Base-by-base conservation (phyloP, 2,113 vertebrate species). In the Tachuris rubrigastra region DNA sequence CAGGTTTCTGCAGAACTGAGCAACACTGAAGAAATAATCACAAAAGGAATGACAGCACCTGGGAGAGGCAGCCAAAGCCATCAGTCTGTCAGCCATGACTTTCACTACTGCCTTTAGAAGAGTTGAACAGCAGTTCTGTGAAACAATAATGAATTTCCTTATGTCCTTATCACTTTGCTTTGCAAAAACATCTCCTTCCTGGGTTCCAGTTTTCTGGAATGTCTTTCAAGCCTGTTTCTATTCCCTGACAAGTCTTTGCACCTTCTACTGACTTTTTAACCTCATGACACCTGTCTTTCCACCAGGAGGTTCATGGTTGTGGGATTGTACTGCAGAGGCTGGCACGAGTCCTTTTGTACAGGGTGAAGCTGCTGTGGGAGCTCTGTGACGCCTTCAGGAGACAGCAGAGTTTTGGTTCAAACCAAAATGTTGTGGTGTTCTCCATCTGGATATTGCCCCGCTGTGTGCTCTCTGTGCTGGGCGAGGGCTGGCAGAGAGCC, bases 271-370 rank as follows among this genome's bases (percentile, higher is more conserved):
- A 25, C 59, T 46, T 73, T 60, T 87, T 27, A 89, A 89, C 46
- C 18, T 84, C 0, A 0, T 19, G 39, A 20, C 42, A 50, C 14
- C 14, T 55, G 15, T 30, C 78, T 66, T 79, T 58, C 63, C 11
- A 2, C 27, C 25, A 30, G 69, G 85, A 87, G 19, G 6, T 20
- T 78, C 11, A 1, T 5, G 11, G 30, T 35, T 74, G 24, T 28
- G 25, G 7, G 35, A 21, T 2, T 65, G 24, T 41, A 24, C 65
- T 55, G 39, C 39, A 74, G 39, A 50, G 35, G 5, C 14, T 33
- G 25, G 37, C 7, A 6, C 0, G 0, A n/a, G 6, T 7, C 28
- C 6, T 73, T 76, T 53, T 50, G 33, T 14, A n/a, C 6, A 8
- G 49, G n/a, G 8, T 7, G 5, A 86, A 53, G 23, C 37, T 66